Conservation (phyloP, 2,797 vertebrate species). For the Ciconia nigra region DNA sequence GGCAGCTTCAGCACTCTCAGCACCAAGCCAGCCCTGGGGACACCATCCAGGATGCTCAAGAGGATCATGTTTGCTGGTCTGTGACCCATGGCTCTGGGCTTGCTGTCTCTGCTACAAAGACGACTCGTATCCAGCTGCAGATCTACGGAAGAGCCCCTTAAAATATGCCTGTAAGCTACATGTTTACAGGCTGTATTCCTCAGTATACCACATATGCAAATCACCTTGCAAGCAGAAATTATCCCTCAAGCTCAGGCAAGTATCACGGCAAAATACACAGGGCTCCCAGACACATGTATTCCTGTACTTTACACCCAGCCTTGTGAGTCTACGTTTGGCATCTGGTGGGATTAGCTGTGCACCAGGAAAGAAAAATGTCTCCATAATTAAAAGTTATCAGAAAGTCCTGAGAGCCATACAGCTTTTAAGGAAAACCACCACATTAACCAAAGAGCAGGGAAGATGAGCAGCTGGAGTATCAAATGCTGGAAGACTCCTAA, state of each 20-base stretch:
- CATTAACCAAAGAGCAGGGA: not conserved
- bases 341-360: not conserved
- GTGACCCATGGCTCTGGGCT: not conserved
- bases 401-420: not conserved
- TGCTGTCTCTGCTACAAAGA: not conserved
- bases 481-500: not conserved
- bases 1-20: not conserved
- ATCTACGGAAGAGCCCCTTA: not conserved
- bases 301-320: not conserved
- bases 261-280: not conserved
- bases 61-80: not conserved
- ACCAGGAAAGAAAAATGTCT: not conserved
- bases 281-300: not conserved
- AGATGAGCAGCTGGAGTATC: not conserved
- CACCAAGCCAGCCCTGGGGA: not conserved
- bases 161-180: not conserved
- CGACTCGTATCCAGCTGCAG: rapidly evolving
- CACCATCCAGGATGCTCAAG: not conserved
- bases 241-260: not conserved
- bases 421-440: not conserved
- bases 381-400: not conserved
- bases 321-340: rapidly evolving
- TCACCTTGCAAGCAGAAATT: not conserved
- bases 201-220: not conserved
- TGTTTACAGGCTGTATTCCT: not conserved